Percentiles rank a stretch among this genome's conserved stretches.
phyloP scores from a whole-genome alignment of 2,888 invertebrate species.

The Trachelus troglodyta region DNA sequence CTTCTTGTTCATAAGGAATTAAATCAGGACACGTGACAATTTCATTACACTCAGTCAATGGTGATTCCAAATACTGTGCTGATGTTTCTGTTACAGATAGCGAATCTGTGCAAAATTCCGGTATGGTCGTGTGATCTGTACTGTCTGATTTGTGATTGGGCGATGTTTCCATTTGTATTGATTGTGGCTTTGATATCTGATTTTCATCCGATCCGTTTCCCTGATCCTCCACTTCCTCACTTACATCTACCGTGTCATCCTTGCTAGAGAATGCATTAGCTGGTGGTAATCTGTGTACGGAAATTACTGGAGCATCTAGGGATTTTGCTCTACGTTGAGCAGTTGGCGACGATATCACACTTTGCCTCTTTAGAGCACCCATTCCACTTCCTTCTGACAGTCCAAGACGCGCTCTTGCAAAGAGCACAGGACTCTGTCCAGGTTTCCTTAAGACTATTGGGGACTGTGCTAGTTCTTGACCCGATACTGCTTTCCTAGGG shows the following conservation, averaged over 20 bases:
- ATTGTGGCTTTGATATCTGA: conserved; percentile 29
- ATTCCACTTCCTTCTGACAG: conserved; percentile 87
- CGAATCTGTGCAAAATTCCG: conserved; percentile 58
- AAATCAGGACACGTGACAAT: conserved; percentile 51
- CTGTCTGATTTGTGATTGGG: conserved; percentile 59
- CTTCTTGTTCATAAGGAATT: conserved; percentile 54
- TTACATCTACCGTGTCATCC: conserved; percentile 86
- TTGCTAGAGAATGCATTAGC: conserved; percentile 90
- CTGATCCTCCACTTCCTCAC: conserved; percentile 69
- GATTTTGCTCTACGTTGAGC: conserved; percentile 84
- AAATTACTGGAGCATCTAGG: conserved; percentile 85
- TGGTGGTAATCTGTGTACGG: conserved; percentile 81
- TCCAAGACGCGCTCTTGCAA: conserved; percentile 83
- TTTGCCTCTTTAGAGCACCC: conserved; percentile 79
- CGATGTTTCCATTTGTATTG: conserved; percentile 45
- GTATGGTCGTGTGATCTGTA: conserved; percentile 56
- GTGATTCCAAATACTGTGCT: conserved; percentile 59
- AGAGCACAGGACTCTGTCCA: conserved; percentile 82
- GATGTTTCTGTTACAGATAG: conserved; percentile 60
- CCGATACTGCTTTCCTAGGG: conserved; percentile 41
- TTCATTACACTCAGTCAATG: conserved; percentile 60
- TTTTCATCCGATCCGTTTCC: conserved; percentile 72
- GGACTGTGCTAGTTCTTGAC: conserved; percentile 74
- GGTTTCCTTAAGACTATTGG: conserved; percentile 76
- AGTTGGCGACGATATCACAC: conserved; percentile 80